Evolutionary conservation across 2,888 invertebrate species (phyloP), one percentile per base, ranked within the genome.

Genomic region (Acanthopleura granulata): DNA sequence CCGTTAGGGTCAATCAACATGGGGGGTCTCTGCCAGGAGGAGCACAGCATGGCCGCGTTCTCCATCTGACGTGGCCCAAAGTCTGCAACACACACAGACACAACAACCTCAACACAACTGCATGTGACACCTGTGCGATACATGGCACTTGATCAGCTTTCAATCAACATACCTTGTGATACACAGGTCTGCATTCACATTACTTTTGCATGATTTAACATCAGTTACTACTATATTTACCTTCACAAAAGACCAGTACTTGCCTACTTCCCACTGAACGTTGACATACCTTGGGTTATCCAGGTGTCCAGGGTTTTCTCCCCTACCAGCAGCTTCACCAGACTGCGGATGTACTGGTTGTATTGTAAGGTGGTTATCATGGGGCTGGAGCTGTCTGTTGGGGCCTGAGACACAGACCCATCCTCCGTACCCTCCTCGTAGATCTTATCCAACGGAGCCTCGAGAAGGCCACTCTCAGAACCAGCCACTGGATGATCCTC

Each of bases 1-100:
- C 84, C 82, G 74, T 88, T 84, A 11, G 90, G 89, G 74, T 90
- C 90, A 72, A 90, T 86, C 80, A 90, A 77, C 86, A 90, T 83
- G 1, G 89, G 86, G 1, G 89, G 89, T 71, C 89, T 78, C 77
- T 90, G 88, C 88, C 88, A 88, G 0, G 89, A 88, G 0, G 88
- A 83, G 61, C 83, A 83, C 72, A 90, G 72, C 49, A 90, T 88
- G 49, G 90, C 89, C 25, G 89, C 88, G 85, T 90, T 90, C 80
- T 89, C 89, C 74, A 90, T 83, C 80, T 89, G 88, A 11, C 86
- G 78, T 0, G 85, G 85, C 16, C 87, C 86, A 79, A 89, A 86
- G 75, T 89, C 90, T 90, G 78, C 11, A 78, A 75, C 50, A 40
- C 30, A 25, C 75, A 70, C 66, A 30, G 4, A 62, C 15, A 25